Evolutionary conservation across 2,797 vertebrate species (phyloP), one percentile per base, ranked within the genome.

Genomic region (Hyperoplus lanceolatus): DNA sequence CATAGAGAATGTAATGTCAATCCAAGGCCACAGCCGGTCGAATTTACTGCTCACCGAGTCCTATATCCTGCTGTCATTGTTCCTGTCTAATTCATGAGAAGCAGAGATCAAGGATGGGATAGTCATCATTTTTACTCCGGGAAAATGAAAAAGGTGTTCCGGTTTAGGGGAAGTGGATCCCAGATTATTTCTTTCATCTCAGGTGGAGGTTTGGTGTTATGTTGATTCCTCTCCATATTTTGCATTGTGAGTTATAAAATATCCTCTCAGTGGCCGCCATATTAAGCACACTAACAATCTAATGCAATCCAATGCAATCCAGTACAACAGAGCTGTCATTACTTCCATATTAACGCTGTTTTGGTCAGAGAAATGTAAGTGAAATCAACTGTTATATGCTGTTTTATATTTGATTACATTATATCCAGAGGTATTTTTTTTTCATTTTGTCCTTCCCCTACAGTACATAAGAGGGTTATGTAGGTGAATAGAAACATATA

Each of bases 1-100:
- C 85, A 66, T 50, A 81, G 79, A 75, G 80, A 85, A 89, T 90
- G 90, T 90, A 89, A 93, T 91, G 92, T 94, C 90, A 93, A 87
- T 67, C 81, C 93, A 93, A 95, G 91, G 93, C 90, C 91, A 84
- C 75, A 39, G 82, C 86, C 29, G 73, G 76, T 67, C 81, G 84
- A 89, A 94, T 93, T 87, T 90, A 93, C 87, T 82, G 65, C 90
- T 79, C 85, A 46, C 70, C 77, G 2, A 83, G 83, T 75, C 50
- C 85, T 70, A 80, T 81, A 86, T 82, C 88, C 87, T 78, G 87
- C 89, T 88, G 90, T 90, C 91, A 90, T 79, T 80, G 85, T 87
- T 89, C 78, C 83, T 75, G 90, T 87, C 85, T 91, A 87, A 91
- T 87, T 92, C 89, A 92, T 69, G 71, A 86, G 70, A 29, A 76